Conservation (phyloP, 2,113 vertebrate genomes). For the Oncorhynchus keta region DNA sequence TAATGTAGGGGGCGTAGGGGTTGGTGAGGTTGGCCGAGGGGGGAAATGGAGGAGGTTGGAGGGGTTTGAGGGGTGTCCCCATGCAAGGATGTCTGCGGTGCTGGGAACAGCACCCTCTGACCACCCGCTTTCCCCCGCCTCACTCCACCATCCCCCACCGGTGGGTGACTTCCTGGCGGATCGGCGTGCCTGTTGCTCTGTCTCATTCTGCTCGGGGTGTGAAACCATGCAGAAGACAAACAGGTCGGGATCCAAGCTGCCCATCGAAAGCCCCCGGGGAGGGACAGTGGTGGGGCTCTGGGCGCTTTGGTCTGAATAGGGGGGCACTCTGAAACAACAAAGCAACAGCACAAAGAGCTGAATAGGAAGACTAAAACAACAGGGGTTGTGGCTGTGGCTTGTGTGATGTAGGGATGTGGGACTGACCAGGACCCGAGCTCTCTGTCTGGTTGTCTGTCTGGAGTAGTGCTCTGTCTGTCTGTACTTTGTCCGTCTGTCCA, state of each 20-base stretch:
- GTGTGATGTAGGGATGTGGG: neutral
- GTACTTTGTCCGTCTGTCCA: no score
- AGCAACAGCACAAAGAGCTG: slow-evolving; percentile 21
- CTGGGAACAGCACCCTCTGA: slow-evolving; percentile 4
- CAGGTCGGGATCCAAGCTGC: slow-evolving; percentile 9
- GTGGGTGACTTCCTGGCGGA: slow-evolving; percentile 20
- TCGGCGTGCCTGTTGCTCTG: slow-evolving; percentile 25
- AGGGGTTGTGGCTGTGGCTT: slow-evolving; percentile 11
- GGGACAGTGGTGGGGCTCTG: slow-evolving; percentile 3
- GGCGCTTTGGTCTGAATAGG: slow-evolving; percentile 25
- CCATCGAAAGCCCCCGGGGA: slow-evolving; percentile 23
- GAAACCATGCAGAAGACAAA: slow-evolving; percentile 46
- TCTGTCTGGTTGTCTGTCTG: no score
- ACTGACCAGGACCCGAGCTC: no score
- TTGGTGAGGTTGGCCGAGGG: neutral
- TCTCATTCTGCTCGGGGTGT: slow-evolving; percentile 10
- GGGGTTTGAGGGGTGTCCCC: neutral
- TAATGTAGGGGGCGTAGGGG: neutral
- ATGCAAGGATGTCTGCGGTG: neutral
- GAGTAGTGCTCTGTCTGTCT: no score
- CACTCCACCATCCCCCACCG: neutral
- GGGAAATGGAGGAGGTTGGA: neutral
- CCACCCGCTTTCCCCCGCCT: neutral
- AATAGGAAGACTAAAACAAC: slow-evolving; percentile 30
- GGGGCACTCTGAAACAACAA: slow-evolving; percentile 24